A percentile compares a stretch with the other conserved stretches of the same genome.
Evolutionary conservation across 2,797 vertebrate genomes (phyloP).

Genomic region (Hafferia zeledoni): DNA sequence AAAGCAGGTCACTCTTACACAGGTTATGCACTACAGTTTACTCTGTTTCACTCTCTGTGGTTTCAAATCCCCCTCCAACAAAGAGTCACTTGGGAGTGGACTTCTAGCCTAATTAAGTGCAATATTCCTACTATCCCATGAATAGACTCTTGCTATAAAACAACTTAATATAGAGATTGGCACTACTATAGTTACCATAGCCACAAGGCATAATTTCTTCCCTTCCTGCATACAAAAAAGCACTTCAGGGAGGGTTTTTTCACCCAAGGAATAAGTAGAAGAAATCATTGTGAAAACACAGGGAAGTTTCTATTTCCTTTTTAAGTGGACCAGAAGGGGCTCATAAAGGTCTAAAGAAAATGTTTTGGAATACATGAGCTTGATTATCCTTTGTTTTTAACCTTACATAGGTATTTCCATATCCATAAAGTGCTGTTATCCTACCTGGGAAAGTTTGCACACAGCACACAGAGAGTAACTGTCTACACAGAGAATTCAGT

Average conservation of each 20-base stretch:
- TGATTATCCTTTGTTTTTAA: background rate
- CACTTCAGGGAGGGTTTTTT: fast-evolving
- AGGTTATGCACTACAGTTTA: background rate
- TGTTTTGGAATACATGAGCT: background rate
- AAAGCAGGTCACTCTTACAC: conserved; percentile 23
- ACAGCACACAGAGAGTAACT: background rate
- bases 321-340: background rate
- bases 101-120: background rate
- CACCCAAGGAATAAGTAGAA: background rate
- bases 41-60: background rate
- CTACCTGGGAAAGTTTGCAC: background rate
- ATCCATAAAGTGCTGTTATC: background rate
- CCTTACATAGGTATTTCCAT: background rate
- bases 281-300: background rate
- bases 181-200: background rate
- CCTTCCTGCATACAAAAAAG: background rate
- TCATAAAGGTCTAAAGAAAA: background rate
- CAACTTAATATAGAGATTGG: background rate
- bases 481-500: background rate
- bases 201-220: background rate
- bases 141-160: background rate
- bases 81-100: background rate
- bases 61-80: background rate
- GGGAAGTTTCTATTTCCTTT: background rate
- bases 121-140: background rate